phyloP scores from a whole-genome alignment of 1,140 invertebrate genomes.

The Maniola jurtina region DNA sequence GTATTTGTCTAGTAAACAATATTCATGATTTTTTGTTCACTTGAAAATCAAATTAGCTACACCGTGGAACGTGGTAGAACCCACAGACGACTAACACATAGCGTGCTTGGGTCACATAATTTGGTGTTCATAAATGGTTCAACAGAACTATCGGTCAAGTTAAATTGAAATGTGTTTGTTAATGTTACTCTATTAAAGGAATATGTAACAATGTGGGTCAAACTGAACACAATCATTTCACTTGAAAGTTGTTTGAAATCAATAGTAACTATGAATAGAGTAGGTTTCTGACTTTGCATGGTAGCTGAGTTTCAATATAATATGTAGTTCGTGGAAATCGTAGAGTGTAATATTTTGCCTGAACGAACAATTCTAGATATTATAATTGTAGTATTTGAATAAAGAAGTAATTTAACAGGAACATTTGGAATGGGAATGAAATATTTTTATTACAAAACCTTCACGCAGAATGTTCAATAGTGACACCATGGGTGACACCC shows the following conservation, averaged over 20 bases:
- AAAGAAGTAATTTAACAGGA: too few relatives aligned
- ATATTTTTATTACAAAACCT: too few relatives aligned
- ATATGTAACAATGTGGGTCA: constrained; percentile 3
- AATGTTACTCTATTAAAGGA: constrained; percentile 7
- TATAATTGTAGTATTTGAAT: too few relatives aligned
- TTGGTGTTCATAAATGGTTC: constrained; percentile 43
- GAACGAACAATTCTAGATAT: too few relatives aligned
- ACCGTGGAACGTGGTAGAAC: constrained; percentile 41
- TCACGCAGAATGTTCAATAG: too few relatives aligned
- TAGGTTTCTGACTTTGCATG: neutral
- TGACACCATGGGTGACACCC: too few relatives aligned
- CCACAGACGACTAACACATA: constrained; percentile 32
- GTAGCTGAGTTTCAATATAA: too few relatives aligned
- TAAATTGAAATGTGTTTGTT: constrained; percentile 53
- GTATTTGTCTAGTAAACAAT: too few relatives aligned
- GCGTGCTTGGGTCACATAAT: constrained; percentile 55
- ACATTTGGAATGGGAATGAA: too few relatives aligned
- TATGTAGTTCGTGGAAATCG: too few relatives aligned
- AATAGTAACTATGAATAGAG: neutral
- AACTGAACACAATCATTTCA: constrained; percentile 5
- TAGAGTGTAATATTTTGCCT: too few relatives aligned
- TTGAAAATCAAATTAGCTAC: constrained; percentile 3
- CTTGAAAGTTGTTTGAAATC: neutral
- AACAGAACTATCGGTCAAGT: constrained; percentile 49
- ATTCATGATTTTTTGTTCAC: neutral